Evolutionary conservation across 2,888 invertebrate species (phyloP).

Genomic region (Rambutsinella grinnellia): DNA sequence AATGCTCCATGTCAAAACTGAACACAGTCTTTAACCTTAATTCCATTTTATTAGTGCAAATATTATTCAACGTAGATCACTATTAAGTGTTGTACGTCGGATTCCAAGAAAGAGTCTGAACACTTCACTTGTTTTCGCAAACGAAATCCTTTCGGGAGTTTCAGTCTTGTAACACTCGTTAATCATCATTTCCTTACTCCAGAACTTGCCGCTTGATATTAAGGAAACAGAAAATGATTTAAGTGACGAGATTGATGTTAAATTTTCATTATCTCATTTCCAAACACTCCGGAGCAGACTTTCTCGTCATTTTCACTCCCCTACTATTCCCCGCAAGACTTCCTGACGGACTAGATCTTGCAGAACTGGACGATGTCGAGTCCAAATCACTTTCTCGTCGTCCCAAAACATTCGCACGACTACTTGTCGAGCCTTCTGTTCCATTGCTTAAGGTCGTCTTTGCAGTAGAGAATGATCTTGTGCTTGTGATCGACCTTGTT

Average conservation of each 20-base stretch:
- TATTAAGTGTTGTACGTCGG: too few species aligned
- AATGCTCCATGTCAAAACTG: neutral
- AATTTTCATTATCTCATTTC: conserved; percentile 22
- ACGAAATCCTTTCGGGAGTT: neutral
- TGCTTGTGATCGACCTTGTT: conserved; percentile 45
- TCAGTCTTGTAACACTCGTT: neutral
- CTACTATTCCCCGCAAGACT: conserved; percentile 26
- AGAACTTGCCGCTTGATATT: too few species aligned
- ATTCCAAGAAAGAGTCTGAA: too few species aligned
- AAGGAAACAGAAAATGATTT: neutral
- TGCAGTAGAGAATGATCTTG: conserved; percentile 50
- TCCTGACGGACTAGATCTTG: conserved; percentile 30
- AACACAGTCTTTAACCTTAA: neutral
- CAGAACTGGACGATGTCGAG: conserved; percentile 26
- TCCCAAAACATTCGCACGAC: conserved; percentile 36
- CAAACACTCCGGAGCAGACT: conserved; percentile 23
- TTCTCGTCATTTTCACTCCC: neutral
- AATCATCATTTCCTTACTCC: neutral
- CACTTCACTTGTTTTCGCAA: neutral
- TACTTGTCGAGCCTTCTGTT: conserved; percentile 46
- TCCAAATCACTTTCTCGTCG: conserved; percentile 26
- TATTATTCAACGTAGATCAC: too few species aligned
- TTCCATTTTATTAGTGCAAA: neutral
- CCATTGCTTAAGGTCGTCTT: conserved; percentile 59
- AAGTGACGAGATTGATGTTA: neutral